phyloP scores from a whole-genome alignment of 2,888 invertebrate genomes.

The Lordiphosa fenestrarum region DNA sequence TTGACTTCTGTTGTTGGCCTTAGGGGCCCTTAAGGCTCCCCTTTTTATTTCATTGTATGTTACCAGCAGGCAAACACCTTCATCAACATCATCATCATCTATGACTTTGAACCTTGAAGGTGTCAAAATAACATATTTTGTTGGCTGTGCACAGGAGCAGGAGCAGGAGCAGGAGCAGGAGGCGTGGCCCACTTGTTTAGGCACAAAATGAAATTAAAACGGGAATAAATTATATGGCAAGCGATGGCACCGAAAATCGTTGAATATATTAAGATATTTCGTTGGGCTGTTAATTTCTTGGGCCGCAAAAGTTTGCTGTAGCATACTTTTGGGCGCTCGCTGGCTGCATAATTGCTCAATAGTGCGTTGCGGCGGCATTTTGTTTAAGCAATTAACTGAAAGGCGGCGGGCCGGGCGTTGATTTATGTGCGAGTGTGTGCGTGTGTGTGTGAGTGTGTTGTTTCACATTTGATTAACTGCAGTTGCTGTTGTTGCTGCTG shows the following conservation, averaged over 20 bases:
- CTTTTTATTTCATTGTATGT: background rate
- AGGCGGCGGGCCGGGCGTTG: constrained; percentile 33
- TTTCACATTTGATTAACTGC: constrained; percentile 67
- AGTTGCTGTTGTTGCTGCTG: constrained; percentile 32
- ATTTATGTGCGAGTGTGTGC: constrained; percentile 44
- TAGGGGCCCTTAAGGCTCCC: too few relatives aligned
- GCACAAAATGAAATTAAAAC: constrained; percentile 74
- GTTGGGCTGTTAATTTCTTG: constrained; percentile 38
- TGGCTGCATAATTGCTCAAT: constrained; percentile 67
- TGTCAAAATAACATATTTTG: constrained; percentile 72
- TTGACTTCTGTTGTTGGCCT: background rate
- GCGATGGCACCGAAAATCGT: constrained; percentile 40
- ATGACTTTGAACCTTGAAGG: constrained; percentile 63
- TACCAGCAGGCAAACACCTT: background rate
- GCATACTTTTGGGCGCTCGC: constrained; percentile 15
- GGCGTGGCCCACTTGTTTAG: constrained; percentile 62
- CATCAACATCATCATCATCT: constrained; percentile 1
- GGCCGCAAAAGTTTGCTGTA: constrained; percentile 48
- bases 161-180: background rate
- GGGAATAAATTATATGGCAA: constrained; percentile 69
- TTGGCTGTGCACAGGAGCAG: background rate
- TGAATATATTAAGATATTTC: constrained; percentile 73
- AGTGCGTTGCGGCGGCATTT: constrained; percentile 47
- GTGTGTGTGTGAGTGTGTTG: constrained; percentile 26
- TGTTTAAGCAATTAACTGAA: constrained; percentile 66